Conservation (phyloP, 2,888 invertebrate genomes). For the Ferdinandea cuprea region DNA sequence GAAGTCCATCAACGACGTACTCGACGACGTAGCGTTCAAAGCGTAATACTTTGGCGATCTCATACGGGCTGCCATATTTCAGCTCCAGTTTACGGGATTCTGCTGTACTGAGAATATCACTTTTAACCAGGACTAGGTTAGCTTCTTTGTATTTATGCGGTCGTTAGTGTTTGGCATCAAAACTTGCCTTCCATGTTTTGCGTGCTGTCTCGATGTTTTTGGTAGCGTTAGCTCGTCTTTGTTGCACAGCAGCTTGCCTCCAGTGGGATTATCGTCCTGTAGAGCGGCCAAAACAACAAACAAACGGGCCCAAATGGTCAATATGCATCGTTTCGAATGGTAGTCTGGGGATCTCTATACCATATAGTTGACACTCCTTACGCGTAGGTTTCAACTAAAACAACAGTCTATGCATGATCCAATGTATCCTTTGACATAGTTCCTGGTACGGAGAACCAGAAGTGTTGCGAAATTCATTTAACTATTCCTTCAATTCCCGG, state of each 20-base stretch:
- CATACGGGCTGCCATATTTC: neutral
- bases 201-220: neutral
- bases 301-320: conserved; percentile 45
- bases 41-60: conserved; percentile 57
- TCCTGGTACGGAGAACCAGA: conserved; percentile 53
- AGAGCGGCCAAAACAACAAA: conserved; percentile 32
- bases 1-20: conserved; percentile 70
- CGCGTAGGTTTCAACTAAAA: conserved; percentile 34
- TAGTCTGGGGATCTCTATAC: conserved; percentile 54
- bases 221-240: neutral
- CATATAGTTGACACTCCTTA: conserved; percentile 4
- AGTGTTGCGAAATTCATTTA: conserved; percentile 21
- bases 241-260: neutral
- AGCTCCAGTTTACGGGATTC: neutral
- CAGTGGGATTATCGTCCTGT: conserved; percentile 10
- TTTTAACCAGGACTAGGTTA: neutral
- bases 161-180: neutral
- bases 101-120: neutral
- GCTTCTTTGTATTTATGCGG: neutral
- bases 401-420: conserved; percentile 52
- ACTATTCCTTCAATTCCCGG: conserved; percentile 45
- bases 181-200: neutral
- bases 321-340: conserved; percentile 33
- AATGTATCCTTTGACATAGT: conserved; percentile 46
- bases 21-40: conserved; percentile 75